phyloP scores from a whole-genome alignment of 2,888 invertebrate species.

The Ferrisia virgata region DNA sequence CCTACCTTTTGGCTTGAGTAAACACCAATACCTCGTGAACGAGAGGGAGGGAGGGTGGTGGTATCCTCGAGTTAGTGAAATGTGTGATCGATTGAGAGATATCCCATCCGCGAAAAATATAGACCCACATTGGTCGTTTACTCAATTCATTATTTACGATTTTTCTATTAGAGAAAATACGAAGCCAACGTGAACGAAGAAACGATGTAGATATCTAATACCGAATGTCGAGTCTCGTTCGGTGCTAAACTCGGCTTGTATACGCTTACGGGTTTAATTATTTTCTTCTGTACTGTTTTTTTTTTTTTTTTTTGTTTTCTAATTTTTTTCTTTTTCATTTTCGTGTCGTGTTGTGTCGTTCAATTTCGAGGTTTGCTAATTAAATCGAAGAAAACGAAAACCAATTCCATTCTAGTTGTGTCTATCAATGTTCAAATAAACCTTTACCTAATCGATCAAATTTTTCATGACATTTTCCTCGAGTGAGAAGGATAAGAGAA shows the following conservation, averaged over 20 bases:
- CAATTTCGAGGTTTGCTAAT: background rate
- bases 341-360: too few relatives aligned
- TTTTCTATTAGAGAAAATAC: background rate
- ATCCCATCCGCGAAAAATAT: background rate
- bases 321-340: too few relatives aligned
- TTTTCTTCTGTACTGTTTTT: background rate
- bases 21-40: background rate
- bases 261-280: background rate
- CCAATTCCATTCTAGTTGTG: background rate
- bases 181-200: too few relatives aligned
- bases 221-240: too few relatives aligned
- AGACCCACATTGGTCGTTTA: background rate
- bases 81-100: conserved; percentile 1
- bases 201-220: too few relatives aligned
- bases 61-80: background rate
- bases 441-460: background rate
- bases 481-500: background rate
- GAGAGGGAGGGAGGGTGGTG: background rate
- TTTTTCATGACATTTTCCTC: background rate
- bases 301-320: background rate
- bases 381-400: background rate
- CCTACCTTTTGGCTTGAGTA: background rate
- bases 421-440: background rate
- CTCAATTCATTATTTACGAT: background rate
- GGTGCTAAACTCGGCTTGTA: background rate